A percentile compares a stretch with the other conserved stretches of the same genome.
phyloP scores from a whole-genome alignment of 2,113 vertebrate species.

The human region GRCh38 chrY:26373501-26374000 shows the following conservation, averaged over 20 bases:
- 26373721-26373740: neutral
- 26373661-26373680: neutral
- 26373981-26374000: neutral
- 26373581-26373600: neutral
- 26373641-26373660: neutral
- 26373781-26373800: neutral
- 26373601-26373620: neutral
- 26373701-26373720: neutral
- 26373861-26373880: neutral
- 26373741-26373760: slow-evolving; percentile 33
- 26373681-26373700: slow-evolving; percentile 6
- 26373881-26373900: neutral
- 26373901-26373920: neutral
- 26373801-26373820: neutral
- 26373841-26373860: neutral
- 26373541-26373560: neutral
- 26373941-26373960: neutral
- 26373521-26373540: neutral
- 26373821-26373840: neutral
- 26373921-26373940: neutral
- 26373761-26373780: neutral
- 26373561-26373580: neutral
- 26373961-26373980: neutral
- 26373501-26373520: neutral
- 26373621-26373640: neutral